Conservation (phyloP, 2,797 vertebrate species). For the Typhlichthys subterraneus region DNA sequence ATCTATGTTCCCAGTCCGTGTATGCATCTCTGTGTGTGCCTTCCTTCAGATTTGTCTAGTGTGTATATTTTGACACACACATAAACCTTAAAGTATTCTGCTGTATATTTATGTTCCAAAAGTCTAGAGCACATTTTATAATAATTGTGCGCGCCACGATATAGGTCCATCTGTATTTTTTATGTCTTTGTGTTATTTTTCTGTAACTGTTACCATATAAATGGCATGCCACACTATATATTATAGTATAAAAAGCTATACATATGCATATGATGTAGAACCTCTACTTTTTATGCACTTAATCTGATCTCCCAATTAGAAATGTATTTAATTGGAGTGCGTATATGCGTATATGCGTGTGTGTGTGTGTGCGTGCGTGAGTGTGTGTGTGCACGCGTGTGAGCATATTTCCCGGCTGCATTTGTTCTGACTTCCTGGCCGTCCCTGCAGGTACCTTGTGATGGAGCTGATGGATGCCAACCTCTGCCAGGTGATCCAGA, state of each 20-base stretch:
- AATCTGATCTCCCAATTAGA: neutral
- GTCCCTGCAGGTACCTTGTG: constrained; percentile 86
- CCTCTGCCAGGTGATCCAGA: constrained; percentile 97
- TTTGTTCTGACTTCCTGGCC: neutral
- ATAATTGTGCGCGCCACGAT: too few relatives aligned
- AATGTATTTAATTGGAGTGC: neutral
- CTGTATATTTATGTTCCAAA: too few relatives aligned
- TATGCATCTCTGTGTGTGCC: too few relatives aligned
- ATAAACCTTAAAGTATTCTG: too few relatives aligned
- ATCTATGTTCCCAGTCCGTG: too few relatives aligned
- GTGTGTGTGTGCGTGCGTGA: constrained; percentile 4
- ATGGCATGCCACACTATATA: too few relatives aligned
- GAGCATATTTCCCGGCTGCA: neutral
- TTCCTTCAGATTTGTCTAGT: too few relatives aligned
- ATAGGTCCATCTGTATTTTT: too few relatives aligned
- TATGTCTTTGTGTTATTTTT: too few relatives aligned
- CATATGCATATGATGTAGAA: neutral
- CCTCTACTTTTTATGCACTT: neutral
- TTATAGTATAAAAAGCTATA: neutral
- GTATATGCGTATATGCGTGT: neutral
- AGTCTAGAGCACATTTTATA: too few relatives aligned
- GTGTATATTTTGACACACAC: too few relatives aligned
- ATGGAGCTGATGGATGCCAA: constrained; percentile 98
- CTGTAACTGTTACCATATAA: too few relatives aligned
- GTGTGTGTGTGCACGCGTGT: neutral